Percentiles rank a stretch among this genome's conserved stretches.
Conservation (phyloP, 2,113 vertebrate genomes). For the Meleagris gallopavo region DNA sequence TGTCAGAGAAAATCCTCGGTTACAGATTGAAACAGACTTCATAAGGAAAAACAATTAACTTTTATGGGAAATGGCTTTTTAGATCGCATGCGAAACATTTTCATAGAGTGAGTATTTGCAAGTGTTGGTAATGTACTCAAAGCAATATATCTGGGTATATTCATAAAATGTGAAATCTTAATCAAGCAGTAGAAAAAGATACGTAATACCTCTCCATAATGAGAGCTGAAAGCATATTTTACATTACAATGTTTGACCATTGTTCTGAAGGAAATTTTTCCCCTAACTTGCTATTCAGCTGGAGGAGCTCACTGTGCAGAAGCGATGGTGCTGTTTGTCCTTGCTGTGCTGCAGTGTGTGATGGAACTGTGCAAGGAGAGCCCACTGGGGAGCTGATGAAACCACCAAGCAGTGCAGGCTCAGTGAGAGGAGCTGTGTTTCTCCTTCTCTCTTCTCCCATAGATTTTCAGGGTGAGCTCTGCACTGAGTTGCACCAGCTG, state of each 20-base stretch:
- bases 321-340: neutral
- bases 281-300: neutral
- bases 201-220: neutral
- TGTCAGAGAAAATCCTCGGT: neutral
- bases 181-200: neutral
- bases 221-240: neutral
- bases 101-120: neutral
- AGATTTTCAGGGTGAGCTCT: neutral
- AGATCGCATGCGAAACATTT: neutral
- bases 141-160: neutral
- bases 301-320: neutral
- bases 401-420: neutral
- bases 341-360: neutral
- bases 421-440: neutral
- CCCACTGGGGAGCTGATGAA: neutral
- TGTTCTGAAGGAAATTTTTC: neutral
- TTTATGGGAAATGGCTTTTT: too few relatives aligned
- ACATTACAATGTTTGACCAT: neutral
- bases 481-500: neutral
- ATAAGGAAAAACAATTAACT: neutral
- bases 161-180: neutral
- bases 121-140: neutral
- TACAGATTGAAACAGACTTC: neutral
- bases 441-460: neutral
- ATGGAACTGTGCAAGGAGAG: neutral